Evolutionary conservation across 2,888 invertebrate genomes (phyloP), one percentile per base, ranked within the genome.

Genomic region (Dione juno): DNA sequence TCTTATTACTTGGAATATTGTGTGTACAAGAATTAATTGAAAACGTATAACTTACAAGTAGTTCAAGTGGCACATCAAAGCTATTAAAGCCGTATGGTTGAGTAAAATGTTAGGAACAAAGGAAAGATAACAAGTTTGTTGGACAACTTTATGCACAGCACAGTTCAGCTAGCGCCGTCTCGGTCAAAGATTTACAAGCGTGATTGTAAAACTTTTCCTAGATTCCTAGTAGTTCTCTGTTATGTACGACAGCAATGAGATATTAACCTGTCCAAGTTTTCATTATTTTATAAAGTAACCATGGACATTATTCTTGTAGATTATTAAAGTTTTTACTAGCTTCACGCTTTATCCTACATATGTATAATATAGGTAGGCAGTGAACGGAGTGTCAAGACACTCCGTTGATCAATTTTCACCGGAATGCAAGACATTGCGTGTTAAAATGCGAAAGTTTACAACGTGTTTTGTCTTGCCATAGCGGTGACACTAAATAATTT

Each of bases 61-160:
- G 64, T 75, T 70, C 68, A 67, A 82, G 79, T 74, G 74, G 76
- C 68, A 77, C 76, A 77, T 80, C 77, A 78, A 80, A 80, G 78
- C 78, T 79, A 79, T 82, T 80, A 77, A 78, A 78, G 65, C 78
- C 57, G 75, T 59, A 74, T 72, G 67, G 61, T 67, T 68, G 70
- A 66, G 71, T 69, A 66, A 71, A 77, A 77, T 75, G 71, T 76
- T 74, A 58, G 40, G 72, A 75, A 70, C 67, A 74, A 75, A 74
- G 65, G 64, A 74, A 77, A 81, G 81, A 76, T 76, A 77, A 81
- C 74, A 75, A 79, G 81, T 79, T 80, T 66, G 64, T 70, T 57
- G 40, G 57, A 69, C 45, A 76, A 75, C 74, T 78, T 75, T 76
- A 73, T 74, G 72, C 64, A 63, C 67, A 37, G 69, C 66, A 66